Evolutionary conservation across 1,140 invertebrate genomes (phyloP), one percentile per base, ranked within the genome.

Genomic region (Drosophila ohnishii): DNA sequence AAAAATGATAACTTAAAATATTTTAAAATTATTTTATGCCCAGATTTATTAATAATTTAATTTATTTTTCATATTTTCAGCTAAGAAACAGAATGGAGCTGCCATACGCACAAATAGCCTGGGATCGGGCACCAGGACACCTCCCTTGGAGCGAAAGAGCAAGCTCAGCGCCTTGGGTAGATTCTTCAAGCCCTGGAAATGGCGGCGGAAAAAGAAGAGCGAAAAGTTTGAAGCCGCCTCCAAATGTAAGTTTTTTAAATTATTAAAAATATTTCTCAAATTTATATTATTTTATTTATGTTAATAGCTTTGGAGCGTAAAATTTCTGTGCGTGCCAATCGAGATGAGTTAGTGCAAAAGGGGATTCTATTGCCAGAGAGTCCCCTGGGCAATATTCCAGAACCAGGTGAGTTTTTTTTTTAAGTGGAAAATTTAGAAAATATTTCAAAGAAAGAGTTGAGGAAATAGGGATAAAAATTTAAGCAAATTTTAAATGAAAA

Each of bases 171-270:
- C 96, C 48, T 94, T 99, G 89, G 97, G 97, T 78, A 95, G 97
- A 93, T 94, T 99, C 83, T 98, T 99, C 92, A 98, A 98, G 93
- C 98, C 98, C 6, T 99, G 98, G 98, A 99, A 99, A 92, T 99
- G 98, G 98, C 97, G 98, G 93, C 94, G 97, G 92, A 98, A 98
- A 96, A 98, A 98, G 95, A 99, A 99, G 94, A 98, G 97, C 62
- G 98, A 99, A 91, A 98, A 98, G 92, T 97, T 99, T 90, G 97
- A 99, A 93, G 97, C 97, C 82, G 95, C 97, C 80, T 98, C 97
- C 90, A 96, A 97, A 94, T 97, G 97, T 99, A 93, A 97, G 96
- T 95, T 13, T 0, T 3, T 28, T 48, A 9, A 28, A 16, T 8
- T 35, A 25, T 28, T 47, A n/a, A 5, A 14, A 22, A 7, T 22